These are phyloP conservation scores for Cryptocephalus primarius DNA, from an alignment of 2,888 invertebrate species.

Conservation along the genomic window DNA sequence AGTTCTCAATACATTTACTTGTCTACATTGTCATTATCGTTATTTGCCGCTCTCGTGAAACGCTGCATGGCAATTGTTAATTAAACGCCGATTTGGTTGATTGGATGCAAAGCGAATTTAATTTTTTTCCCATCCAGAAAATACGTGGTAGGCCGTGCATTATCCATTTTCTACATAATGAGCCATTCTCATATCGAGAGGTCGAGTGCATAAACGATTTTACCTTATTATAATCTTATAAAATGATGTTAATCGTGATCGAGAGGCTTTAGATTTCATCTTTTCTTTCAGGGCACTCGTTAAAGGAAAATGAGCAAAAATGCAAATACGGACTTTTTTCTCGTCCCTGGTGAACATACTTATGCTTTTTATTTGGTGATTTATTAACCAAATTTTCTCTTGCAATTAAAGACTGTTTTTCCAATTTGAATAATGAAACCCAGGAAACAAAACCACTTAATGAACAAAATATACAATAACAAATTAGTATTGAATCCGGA, in stretches of 20 bases:
- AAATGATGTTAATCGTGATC: slow-evolving; percentile 24
- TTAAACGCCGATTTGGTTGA: slow-evolving; percentile 34
- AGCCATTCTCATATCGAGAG: slow-evolving; percentile 28
- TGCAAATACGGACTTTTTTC: no score
- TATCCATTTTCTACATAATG: slow-evolving; percentile 34
- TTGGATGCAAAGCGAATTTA: slow-evolving; percentile 31
- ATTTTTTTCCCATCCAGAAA: slow-evolving; percentile 11
- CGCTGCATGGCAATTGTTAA: slow-evolving; percentile 20
- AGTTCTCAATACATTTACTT: no score
- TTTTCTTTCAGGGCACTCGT: neutral
- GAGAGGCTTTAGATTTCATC: slow-evolving; percentile 33
- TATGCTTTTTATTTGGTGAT: no score
- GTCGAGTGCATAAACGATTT: slow-evolving; percentile 30
- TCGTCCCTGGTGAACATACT: no score
- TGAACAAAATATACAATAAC: no score
- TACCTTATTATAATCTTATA: slow-evolving; percentile 32
- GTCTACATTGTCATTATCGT: no score
- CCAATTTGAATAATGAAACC: no score
- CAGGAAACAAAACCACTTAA: no score
- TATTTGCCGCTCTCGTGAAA: slow-evolving; percentile 18
- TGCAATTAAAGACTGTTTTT: no score
- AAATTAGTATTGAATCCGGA: no score
- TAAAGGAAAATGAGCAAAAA: no score
- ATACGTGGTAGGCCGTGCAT: slow-evolving; percentile 24
- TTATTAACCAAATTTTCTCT: no score